phyloP scores from a whole-genome alignment of 2,113 vertebrate genomes.

The Opisthocomus hoazin region DNA sequence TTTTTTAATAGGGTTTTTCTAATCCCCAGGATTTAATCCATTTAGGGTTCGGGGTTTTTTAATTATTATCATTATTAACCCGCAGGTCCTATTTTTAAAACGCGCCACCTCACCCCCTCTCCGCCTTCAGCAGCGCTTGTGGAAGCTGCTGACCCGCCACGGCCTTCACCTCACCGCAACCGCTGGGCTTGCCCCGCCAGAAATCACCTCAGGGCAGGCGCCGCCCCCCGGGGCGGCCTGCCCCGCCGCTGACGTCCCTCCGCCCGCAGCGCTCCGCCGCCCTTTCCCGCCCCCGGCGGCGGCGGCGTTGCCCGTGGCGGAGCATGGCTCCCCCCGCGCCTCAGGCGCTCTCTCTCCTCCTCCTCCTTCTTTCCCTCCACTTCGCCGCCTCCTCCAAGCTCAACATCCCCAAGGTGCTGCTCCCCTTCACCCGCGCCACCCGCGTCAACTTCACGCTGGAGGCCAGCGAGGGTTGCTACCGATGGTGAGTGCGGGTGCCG shows the following conservation, averaged over 20 bases:
- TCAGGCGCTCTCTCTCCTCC: background rate
- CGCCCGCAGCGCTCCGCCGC: background rate
- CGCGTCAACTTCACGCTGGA: conserved; percentile 90
- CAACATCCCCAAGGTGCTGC: conserved; percentile 89
- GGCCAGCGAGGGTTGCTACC: conserved; percentile 91
- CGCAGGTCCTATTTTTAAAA: background rate
- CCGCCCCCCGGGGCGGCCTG: background rate
- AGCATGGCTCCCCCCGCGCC: conserved; percentile 27
- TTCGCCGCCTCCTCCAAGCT: conserved; percentile 74
- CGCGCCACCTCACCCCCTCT: background rate
- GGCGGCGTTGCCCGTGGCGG: background rate
- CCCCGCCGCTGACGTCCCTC: background rate
- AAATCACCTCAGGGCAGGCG: background rate
- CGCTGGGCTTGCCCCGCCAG: too few species aligned
- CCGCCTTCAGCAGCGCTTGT: background rate
- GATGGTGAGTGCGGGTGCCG: conserved; percentile 82
- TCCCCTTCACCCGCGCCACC: conserved; percentile 85
- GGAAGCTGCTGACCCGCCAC: background rate
- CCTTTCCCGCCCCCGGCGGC: background rate
- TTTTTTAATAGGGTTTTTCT: background rate
- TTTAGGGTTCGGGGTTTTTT: background rate
- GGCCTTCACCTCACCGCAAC: too few species aligned
- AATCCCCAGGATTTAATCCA: background rate
- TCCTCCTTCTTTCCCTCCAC: background rate
- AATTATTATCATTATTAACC: background rate